These are phyloP conservation scores for Mnemiopsis leidyi DNA, from an alignment of 37 sponge, comb jelly and placozoan genomes.

Conservation along the genomic window DNA sequence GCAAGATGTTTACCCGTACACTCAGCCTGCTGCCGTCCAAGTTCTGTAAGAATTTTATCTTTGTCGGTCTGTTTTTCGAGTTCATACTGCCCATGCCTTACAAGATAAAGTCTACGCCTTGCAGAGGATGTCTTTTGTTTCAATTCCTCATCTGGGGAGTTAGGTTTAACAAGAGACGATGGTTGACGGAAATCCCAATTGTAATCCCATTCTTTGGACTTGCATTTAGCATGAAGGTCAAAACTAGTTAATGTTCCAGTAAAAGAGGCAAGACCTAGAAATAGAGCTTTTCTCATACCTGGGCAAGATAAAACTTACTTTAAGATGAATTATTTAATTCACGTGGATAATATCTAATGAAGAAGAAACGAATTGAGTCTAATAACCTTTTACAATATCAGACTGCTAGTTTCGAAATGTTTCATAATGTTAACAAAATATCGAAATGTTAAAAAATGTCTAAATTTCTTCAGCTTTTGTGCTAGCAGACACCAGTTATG, in stretches of 20 bases:
- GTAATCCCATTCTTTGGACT: background rate
- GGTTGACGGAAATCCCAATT: constrained; percentile 25
- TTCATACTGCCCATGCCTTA: constrained; percentile 29
- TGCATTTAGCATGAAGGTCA: background rate
- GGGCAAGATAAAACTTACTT: no score
- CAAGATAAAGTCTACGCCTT: background rate
- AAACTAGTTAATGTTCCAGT: background rate
- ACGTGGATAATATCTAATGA: no score
- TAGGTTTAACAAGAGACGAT: background rate
- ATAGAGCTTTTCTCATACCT: background rate
- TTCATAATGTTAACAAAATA: no score
- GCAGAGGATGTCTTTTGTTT: background rate
- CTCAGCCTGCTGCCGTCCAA: constrained; percentile 34
- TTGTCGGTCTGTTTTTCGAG: background rate
- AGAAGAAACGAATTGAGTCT: no score
- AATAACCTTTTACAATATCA: no score
- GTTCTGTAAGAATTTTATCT: background rate
- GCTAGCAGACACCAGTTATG: no score
- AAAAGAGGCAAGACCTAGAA: background rate
- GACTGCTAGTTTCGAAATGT: no score
- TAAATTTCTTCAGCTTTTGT: no score
- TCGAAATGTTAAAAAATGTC: no score
- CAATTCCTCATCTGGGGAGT: background rate
- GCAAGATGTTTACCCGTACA: constrained; percentile 38
- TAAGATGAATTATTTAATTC: no score